These are phyloP conservation scores for Diarsia brunnea DNA, from an alignment of 2,888 invertebrate genomes.

Conservation along the genomic window DNA sequence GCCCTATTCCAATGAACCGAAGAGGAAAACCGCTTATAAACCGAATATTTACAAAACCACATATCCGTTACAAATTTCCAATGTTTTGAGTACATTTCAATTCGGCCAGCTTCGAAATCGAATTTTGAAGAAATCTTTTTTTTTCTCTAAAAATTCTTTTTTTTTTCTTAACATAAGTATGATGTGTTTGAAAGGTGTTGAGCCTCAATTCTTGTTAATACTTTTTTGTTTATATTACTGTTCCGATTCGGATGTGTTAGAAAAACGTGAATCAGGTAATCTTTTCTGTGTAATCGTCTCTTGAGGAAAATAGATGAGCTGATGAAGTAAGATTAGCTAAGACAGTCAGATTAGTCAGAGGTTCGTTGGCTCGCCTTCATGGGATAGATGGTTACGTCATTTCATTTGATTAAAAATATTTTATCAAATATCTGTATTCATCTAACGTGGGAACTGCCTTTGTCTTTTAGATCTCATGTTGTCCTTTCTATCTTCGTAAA, in stretches of 20 bases:
- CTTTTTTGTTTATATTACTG: conserved; percentile 43
- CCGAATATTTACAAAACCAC: conserved; percentile 56
- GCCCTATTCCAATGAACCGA: conserved; percentile 67
- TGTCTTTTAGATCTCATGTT: conserved; percentile 14
- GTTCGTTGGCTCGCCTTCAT: conserved; percentile 20
- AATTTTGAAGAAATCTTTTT: conserved; percentile 50
- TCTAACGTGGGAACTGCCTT: conserved; percentile 1
- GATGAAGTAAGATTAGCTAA: conserved; percentile 50
- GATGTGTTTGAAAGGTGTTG: conserved; percentile 50
- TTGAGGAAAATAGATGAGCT: conserved; percentile 50
- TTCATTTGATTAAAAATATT: neutral
- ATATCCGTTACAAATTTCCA: conserved; percentile 38
- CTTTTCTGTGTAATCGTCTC: conserved; percentile 39
- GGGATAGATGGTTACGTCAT: neutral
- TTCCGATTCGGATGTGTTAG: conserved; percentile 52
- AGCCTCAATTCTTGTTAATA: conserved; percentile 39
- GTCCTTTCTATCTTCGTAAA: conserved; percentile 10
- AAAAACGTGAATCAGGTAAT: conserved; percentile 56
- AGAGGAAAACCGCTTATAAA: conserved; percentile 69
- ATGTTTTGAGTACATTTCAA: conserved; percentile 56
- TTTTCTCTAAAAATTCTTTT: conserved; percentile 13
- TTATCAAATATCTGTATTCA: conserved; percentile 2
- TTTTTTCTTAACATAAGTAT: conserved; percentile 17
- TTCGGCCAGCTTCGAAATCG: conserved; percentile 43
- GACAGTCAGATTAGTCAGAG: conserved; percentile 49